phyloP scores from a whole-genome alignment of 2,888 invertebrate genomes.

The Bombylius discolor region DNA sequence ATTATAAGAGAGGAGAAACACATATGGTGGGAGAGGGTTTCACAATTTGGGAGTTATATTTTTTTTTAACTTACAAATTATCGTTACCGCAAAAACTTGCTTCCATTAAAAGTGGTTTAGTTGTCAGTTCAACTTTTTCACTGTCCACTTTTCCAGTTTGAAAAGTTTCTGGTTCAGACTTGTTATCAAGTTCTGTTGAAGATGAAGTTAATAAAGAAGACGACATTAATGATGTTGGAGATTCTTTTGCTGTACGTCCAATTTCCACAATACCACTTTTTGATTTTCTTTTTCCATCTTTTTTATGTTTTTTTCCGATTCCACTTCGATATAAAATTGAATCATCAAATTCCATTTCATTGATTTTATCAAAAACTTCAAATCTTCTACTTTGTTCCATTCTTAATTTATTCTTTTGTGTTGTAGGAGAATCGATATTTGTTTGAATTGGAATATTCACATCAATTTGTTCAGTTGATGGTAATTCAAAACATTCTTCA shows the following conservation, averaged over 20 bases:
- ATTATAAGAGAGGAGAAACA: no score
- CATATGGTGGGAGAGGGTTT: no score
- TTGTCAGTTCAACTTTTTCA: slow-evolving; percentile 19
- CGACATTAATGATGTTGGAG: neutral
- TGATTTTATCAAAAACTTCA: slow-evolving; percentile 55
- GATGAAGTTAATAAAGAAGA: neutral
- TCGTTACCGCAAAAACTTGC: slow-evolving; percentile 34
- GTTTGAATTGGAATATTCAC: slow-evolving; percentile 35
- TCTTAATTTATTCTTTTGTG: slow-evolving; percentile 12
- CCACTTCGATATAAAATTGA: slow-evolving; percentile 54
- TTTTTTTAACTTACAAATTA: slow-evolving; percentile 15
- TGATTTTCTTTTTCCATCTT: slow-evolving; percentile 22
- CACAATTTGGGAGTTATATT: no score
- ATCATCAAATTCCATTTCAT: slow-evolving; percentile 58
- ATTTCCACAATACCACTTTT: slow-evolving; percentile 31
- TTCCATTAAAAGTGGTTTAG: slow-evolving; percentile 38
- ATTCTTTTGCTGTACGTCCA: slow-evolving; percentile 18
- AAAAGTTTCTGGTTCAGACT: neutral
- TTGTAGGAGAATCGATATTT: slow-evolving; percentile 29
- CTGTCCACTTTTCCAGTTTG: slow-evolving; percentile 5
- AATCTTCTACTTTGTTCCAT: slow-evolving; percentile 39
- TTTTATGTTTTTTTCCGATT: slow-evolving; percentile 23
- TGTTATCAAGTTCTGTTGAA: slow-evolving; percentile 6
- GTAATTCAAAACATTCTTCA: slow-evolving; percentile 63
- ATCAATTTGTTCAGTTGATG: slow-evolving; percentile 44